Evolutionary conservation across 2,888 invertebrate genomes (phyloP).

Genomic region (Portevinia maculata): DNA sequence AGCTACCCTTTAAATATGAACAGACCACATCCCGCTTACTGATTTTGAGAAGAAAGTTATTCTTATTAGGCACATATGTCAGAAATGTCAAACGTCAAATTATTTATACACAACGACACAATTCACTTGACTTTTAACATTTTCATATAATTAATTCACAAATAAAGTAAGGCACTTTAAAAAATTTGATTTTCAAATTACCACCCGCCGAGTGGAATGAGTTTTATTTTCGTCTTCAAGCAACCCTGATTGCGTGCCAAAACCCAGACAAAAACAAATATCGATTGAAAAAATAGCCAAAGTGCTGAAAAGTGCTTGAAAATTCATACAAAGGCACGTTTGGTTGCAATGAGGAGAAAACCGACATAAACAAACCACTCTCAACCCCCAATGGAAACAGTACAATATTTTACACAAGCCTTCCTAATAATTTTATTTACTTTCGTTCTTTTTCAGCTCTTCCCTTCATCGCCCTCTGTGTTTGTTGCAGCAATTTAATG

Average conservation of each 20-base stretch:
- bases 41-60: not conserved
- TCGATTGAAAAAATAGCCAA: slow-evolving; percentile 53
- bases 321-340: slow-evolving; percentile 56
- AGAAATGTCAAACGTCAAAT: slow-evolving; percentile 28
- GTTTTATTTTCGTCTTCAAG: slow-evolving; percentile 15
- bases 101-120: not conserved
- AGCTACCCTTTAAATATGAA: no score
- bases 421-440: not conserved
- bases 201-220: not conserved
- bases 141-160: not conserved
- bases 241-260: slow-evolving; percentile 34
- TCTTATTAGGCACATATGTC: no score
- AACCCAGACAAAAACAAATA: slow-evolving; percentile 46
- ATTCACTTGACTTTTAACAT: slow-evolving; percentile 24
- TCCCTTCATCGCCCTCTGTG: slow-evolving; percentile 31
- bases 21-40: not conserved
- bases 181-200: slow-evolving; percentile 55
- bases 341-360: slow-evolving; percentile 33
- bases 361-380: slow-evolving; percentile 55
- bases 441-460: slow-evolving; percentile 2
- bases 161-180: slow-evolving; percentile 42
- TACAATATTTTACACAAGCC: slow-evolving; percentile 17
- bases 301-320: slow-evolving; percentile 56
- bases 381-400: slow-evolving; percentile 58
- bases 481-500: slow-evolving; percentile 45